Base-by-base conservation (phyloP, 1,140 invertebrate genomes). In the Drosophila littoralis region DNA sequence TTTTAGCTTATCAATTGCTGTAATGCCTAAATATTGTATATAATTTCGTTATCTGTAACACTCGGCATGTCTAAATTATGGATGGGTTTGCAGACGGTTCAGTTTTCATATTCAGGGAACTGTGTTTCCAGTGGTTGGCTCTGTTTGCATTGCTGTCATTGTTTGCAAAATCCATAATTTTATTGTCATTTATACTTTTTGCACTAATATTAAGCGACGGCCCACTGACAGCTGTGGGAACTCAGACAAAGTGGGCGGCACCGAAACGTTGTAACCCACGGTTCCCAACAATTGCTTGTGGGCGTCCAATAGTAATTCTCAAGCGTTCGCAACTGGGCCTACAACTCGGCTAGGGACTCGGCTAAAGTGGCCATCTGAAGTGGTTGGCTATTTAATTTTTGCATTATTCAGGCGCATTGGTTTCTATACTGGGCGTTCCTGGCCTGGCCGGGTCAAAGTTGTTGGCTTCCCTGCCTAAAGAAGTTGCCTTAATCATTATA, bases 201-300 rank as follows among this genome's bases (percentile, higher is more conserved):
- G 48, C 51, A n/a, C 13, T 10, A 15, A 17, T 35, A 36, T 36
- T 17, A 36, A 9, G 33, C 48, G 48, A 6, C 10, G 0, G 48
- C 22, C 40, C 57, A 35, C 22, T 36, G 58, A 61, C 58, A 61
- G 43, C 45, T 28, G 58, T 60, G 58, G 58, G 42, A 60, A 60
- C 58, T 48, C 10, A 1, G 28, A 9, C 58, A 17, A 36, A 48
- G 9, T 17, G 40, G 38, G 17, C 7, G 12, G 9, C 7, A 50
- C 22, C 28, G 17, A 46, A 46, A 17, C 45, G 8, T 40, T 2
- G 9, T 22, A 1, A 6, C 46, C 28, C 48, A 13, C 5, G 22
- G 4, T 22, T 6, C 5, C 46, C 28, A 22, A 13, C 22, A 50
- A 50, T 55, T 17, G 15, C 35, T 5, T 10, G 10, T 4, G 32